These are phyloP conservation scores for Takifugu flavidus DNA, from an alignment of 2,113 vertebrate genomes.

Conservation along the genomic window DNA sequence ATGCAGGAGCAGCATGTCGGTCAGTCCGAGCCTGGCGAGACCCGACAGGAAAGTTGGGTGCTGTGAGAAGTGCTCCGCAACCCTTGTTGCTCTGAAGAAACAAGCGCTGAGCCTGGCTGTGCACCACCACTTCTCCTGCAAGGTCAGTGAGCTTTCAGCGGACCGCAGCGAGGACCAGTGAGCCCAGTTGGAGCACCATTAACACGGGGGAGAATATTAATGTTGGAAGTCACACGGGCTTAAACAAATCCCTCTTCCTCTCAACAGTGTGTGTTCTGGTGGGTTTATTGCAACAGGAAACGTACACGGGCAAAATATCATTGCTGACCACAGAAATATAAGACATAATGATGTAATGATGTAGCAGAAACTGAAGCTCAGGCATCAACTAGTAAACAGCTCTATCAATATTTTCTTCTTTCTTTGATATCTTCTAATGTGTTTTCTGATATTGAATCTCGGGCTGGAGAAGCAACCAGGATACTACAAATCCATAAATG, in stretches of 20 bases:
- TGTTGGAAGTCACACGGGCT: too few relatives aligned
- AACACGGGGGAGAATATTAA: too few relatives aligned
- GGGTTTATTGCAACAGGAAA: too few relatives aligned
- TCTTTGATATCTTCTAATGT: not conserved
- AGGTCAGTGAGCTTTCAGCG: conserved; percentile 70
- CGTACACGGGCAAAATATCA: too few relatives aligned
- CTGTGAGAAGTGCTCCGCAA: conserved; percentile 90
- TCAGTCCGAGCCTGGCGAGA: conserved; percentile 75
- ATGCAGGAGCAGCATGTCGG: conserved; percentile 67
- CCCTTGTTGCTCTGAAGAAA: conserved; percentile 89
- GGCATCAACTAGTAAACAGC: not conserved
- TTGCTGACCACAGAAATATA: not conserved
- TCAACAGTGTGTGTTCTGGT: too few relatives aligned
- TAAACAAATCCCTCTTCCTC: too few relatives aligned
- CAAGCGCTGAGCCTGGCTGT: conserved; percentile 87
- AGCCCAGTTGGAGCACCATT: too few relatives aligned
- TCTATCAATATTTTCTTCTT: not conserved
- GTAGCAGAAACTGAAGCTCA: too few relatives aligned
- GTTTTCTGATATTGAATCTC: too few relatives aligned
- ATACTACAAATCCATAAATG: too few relatives aligned
- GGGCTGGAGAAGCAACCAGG: too few relatives aligned
- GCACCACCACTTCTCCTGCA: conserved; percentile 82
- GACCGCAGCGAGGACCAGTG: not conserved
- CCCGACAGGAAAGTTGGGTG: conserved; percentile 81
- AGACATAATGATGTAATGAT: too few relatives aligned